A percentile compares a stretch with the other conserved stretches of the same genome.
Evolutionary conservation across 2,888 invertebrate genomes (phyloP).

Genomic region (Latrodectus hesperus): DNA sequence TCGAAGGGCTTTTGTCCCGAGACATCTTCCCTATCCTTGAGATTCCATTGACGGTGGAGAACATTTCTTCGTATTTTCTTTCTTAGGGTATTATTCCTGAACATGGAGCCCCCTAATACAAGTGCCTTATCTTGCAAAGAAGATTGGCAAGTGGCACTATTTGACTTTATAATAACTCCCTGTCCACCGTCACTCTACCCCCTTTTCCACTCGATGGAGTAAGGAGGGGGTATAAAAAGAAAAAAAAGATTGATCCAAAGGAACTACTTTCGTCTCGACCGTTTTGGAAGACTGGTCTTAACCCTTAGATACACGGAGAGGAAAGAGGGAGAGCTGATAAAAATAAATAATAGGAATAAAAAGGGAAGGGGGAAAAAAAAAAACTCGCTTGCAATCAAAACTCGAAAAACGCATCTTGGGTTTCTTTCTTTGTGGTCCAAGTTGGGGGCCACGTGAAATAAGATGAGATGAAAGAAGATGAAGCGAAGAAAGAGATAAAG

Average conservation of each 20-base stretch:
- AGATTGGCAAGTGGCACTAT: slow-evolving; percentile 58
- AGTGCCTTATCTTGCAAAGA: slow-evolving; percentile 55
- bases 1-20: neutral
- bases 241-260: slow-evolving; percentile 30
- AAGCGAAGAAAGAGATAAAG: slow-evolving; percentile 13
- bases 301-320: slow-evolving; percentile 10
- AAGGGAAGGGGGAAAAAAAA: slow-evolving; percentile 11
- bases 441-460: slow-evolving; percentile 50
- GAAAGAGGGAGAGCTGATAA: neutral
- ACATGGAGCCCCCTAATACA: slow-evolving; percentile 12
- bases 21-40: neutral
- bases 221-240: no score
- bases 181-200: slow-evolving; percentile 19
- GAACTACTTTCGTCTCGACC: slow-evolving; percentile 24
- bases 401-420: slow-evolving; percentile 41
- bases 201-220: neutral
- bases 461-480: slow-evolving; percentile 42
- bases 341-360: slow-evolving; percentile 2
- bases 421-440: slow-evolving; percentile 47
- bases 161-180: slow-evolving; percentile 65
- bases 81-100: neutral
- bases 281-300: slow-evolving; percentile 31
- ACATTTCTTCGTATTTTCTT: neutral
- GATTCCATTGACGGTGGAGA: neutral
- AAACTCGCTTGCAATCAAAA: slow-evolving; percentile 53